Conservation (phyloP, 2,113 vertebrate species). For the Oreochromis tanganicae region DNA sequence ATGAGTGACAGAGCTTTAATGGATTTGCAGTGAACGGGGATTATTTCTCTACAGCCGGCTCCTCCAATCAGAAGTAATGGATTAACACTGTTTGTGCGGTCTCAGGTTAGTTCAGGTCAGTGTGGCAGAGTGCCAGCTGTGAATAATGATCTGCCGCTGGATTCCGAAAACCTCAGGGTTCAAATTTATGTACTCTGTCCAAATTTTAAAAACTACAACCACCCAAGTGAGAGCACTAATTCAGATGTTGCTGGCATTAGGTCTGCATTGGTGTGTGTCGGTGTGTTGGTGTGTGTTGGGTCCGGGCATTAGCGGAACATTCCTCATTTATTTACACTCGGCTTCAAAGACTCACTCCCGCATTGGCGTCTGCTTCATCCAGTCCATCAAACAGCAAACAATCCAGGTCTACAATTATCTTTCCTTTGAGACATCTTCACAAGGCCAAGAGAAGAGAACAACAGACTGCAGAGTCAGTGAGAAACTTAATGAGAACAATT, state of each 20-base stretch:
- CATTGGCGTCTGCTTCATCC: conserved; percentile 10
- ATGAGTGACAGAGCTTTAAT: neutral
- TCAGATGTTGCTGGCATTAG: conserved; percentile 5
- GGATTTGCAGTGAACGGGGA: neutral
- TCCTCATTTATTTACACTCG: conserved; percentile 27
- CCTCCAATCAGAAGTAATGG: neutral
- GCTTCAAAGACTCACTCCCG: conserved; percentile 8
- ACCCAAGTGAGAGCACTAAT: neutral
- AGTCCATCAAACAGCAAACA: conserved; percentile 32
- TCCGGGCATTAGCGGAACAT: conserved; percentile 17
- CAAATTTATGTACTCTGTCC: neutral
- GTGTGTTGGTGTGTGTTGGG: neutral
- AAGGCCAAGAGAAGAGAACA: neutral
- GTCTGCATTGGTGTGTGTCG: neutral
- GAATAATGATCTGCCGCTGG: neutral
- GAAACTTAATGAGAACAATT: conserved; percentile 12
- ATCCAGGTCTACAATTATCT: conserved; percentile 4
- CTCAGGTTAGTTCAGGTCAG: conserved; percentile 1
- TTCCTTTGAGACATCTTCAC: neutral
- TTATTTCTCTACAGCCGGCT: neutral
- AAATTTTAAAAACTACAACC: conserved; percentile 6
- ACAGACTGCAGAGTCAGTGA: neutral
- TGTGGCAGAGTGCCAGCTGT: neutral
- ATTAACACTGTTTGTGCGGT: neutral
- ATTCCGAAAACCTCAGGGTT: conserved; percentile 16